phyloP scores from a whole-genome alignment of 2,797 vertebrate species.

The Scarus forsteni region DNA sequence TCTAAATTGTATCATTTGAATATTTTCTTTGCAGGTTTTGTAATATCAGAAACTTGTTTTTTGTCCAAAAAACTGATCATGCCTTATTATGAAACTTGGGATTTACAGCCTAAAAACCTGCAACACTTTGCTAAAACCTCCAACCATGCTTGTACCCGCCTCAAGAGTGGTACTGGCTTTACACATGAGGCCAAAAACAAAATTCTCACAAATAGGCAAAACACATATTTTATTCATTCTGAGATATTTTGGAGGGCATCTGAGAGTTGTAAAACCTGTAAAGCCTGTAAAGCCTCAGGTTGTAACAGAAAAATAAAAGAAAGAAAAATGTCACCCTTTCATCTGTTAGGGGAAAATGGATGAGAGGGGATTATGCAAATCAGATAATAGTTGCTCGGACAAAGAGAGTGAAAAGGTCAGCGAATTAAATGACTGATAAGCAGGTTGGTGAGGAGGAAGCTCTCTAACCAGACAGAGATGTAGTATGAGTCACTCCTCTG shows the following conservation, averaged over 20 bases:
- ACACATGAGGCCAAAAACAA: conserved; percentile 3
- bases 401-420: conserved; percentile 57
- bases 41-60: too few species aligned
- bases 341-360: conserved; percentile 48
- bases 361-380: conserved; percentile 55
- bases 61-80: too few species aligned
- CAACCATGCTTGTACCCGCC: conserved; percentile 1
- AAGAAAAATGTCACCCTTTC: conserved; percentile 48
- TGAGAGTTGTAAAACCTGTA: too few species aligned
- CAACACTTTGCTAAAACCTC: background rate
- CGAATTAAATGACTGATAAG: conserved; percentile 63
- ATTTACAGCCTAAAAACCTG: conserved; percentile 5
- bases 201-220: conserved; percentile 20
- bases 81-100: too few species aligned
- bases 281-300: conserved; percentile 34
- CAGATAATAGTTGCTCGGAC: conserved; percentile 56
- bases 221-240: conserved; percentile 11
- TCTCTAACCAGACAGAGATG: conserved; percentile 41
- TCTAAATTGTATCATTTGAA: too few species aligned
- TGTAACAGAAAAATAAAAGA: conserved; percentile 38
- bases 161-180: background rate
- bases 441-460: conserved; percentile 45
- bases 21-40: too few species aligned
- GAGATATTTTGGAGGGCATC: conserved; percentile 25
- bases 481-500: conserved; percentile 46